Evolutionary conservation across 2,113 vertebrate species (phyloP), one percentile per base, ranked within the genome.

Genomic region (Stigmatopora argus): DNA sequence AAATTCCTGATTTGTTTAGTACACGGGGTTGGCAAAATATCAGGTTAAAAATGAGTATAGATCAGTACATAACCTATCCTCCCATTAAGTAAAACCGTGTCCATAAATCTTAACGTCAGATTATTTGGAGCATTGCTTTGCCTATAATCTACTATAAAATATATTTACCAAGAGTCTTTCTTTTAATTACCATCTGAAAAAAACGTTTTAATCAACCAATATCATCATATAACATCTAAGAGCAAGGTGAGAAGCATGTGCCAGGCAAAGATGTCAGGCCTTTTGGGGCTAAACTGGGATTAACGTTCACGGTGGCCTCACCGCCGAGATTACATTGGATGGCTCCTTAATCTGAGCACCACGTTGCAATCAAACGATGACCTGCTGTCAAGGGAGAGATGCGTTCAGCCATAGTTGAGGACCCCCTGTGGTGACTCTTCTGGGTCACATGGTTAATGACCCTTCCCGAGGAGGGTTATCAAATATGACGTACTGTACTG

Each of bases 271-370:
- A 76, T 65, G 78, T 45, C 46, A 7, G 48, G 45, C 70, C 62
- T 75, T 78, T 83, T 53, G 69, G 78, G 81, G 83, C 67, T 84
- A 84, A 88, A 88, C 78, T 71, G 64, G 84, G 83, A 88, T 87
- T 89, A 89, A 65, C 17, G 7, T 74, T 77, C 51, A 7, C 5
- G 8, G 53, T 81, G 82, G 78, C 73, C 72, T 83, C 10, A 73
- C 66, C 0, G 18, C 53, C 41, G 56, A 73, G 80, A 83, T 84
- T 83, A 80, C 17, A 19, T 45, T 55, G 21, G 5, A 62, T 73
- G 61, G 55, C 72, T 67, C 75, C 72, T 73, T 78, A 82, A 84
- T 84, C 76, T 47, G 19, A 41, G 53, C 74, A 61, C 64, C 18
- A n/a, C 52, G 65, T 63, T 67, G 73, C 73, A 69, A 77, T 79